A percentile compares a stretch with the other conserved stretches of the same genome.
Evolutionary conservation across 2,888 invertebrate genomes (phyloP).

Genomic region (Phortica magna): DNA sequence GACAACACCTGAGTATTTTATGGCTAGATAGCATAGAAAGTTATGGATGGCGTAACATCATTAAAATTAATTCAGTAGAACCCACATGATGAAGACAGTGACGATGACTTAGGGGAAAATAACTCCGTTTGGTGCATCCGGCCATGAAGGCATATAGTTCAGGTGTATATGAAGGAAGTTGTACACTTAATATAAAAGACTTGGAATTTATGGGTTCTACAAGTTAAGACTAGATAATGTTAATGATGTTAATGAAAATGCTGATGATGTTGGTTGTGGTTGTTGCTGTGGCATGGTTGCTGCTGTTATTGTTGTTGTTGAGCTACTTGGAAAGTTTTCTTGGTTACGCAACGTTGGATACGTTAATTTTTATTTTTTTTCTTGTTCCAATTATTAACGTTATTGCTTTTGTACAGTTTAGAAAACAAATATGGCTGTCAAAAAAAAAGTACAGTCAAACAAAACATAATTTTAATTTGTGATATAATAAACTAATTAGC

Average conservation of each 20-base stretch:
- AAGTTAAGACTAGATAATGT: conserved; percentile 4
- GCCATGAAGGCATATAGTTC: conserved; percentile 22
- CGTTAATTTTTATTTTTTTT: background rate
- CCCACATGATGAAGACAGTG: background rate
- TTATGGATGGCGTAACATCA: conserved; percentile 71
- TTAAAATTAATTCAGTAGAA: conserved; percentile 63
- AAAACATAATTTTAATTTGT: background rate
- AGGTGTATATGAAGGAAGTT: background rate
- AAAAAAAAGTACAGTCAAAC: background rate
- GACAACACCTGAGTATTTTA: conserved; percentile 62
- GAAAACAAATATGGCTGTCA: background rate
- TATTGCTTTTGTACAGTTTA: background rate
- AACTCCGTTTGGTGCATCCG: background rate
- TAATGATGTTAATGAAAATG: conserved; percentile 13
- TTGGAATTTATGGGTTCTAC: conserved; percentile 14
- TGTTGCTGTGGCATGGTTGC: no score
- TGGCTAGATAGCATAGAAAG: conserved; percentile 60
- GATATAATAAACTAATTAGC: background rate
- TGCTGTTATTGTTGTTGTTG: conserved; percentile 19
- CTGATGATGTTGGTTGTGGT: conserved; percentile 4
- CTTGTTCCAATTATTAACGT: background rate
- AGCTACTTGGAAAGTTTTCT: conserved; percentile 43
- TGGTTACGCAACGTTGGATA: conserved; percentile 66
- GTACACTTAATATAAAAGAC: background rate
- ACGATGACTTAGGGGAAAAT: background rate